These are phyloP conservation scores for Drosophila hamatofila DNA, from an alignment of 2,888 invertebrate species.

Conservation along the genomic window DNA sequence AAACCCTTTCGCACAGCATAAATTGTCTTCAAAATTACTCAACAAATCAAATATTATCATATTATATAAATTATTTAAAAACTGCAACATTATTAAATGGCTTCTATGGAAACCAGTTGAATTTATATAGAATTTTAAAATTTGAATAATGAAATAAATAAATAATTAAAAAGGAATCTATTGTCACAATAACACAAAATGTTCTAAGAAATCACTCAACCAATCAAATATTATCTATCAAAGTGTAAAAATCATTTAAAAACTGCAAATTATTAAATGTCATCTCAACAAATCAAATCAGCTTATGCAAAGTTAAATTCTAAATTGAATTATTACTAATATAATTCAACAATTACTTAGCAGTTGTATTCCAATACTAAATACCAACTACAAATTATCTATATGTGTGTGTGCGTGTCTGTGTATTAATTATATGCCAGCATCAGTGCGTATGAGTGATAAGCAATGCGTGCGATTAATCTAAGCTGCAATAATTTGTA, in stretches of 20 bases:
- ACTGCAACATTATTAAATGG: too few relatives aligned
- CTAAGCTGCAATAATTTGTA: slow-evolving; percentile 6
- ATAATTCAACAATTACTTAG: neutral
- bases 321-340: neutral
- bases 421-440: neutral
- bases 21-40: too few relatives aligned
- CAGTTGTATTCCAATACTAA: neutral
- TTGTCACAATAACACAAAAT: too few relatives aligned
- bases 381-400: neutral
- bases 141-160: too few relatives aligned
- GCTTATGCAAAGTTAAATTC: neutral
- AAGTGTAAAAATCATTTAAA: neutral
- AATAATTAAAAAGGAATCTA: too few relatives aligned
- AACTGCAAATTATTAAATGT: neutral
- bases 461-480: slow-evolving; percentile 23
- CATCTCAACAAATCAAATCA: neutral
- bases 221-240: neutral
- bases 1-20: too few relatives aligned
- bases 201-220: too few relatives aligned
- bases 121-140: too few relatives aligned
- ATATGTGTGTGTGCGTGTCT: neutral
- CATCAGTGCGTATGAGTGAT: slow-evolving; percentile 12
- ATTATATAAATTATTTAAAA: too few relatives aligned
- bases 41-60: too few relatives aligned
- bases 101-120: too few relatives aligned